A percentile compares a stretch with the other conserved stretches of the same genome.
Conservation (phyloP, 1,140 invertebrate genomes). For the Dysdera silvatica region DNA sequence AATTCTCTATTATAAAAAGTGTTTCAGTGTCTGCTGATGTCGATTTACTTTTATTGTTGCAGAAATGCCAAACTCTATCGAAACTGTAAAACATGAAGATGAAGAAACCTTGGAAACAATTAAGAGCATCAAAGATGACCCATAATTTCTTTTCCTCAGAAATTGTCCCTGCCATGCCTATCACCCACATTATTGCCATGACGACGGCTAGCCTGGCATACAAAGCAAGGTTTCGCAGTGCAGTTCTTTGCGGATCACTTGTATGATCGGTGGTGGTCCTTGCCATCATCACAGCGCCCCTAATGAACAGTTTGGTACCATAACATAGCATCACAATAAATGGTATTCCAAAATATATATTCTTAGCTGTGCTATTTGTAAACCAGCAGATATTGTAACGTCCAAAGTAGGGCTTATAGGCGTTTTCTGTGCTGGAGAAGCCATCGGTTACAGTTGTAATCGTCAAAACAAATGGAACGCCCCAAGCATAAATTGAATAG, state of each 20-base stretch:
- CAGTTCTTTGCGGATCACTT: conserved; percentile 30
- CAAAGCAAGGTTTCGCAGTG: conserved; percentile 45
- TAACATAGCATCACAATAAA: conserved; percentile 46
- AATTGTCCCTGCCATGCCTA: conserved; percentile 45
- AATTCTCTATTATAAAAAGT: too few relatives aligned
- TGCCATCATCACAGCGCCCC: conserved; percentile 47
- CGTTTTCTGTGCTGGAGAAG: conserved; percentile 35
- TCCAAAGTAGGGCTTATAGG: conserved; percentile 47
- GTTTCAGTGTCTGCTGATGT: too few relatives aligned
- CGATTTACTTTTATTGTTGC: too few relatives aligned
- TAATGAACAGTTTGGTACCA: conserved; percentile 49
- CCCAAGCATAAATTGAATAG: conserved; percentile 43
- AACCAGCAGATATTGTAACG: conserved; percentile 49
- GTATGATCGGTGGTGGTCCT: conserved; percentile 37
- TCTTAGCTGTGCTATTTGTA: conserved; percentile 46
- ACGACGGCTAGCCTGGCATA: conserved; percentile 49
- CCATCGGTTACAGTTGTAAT: conserved; percentile 47
- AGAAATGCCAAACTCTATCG: too few relatives aligned
- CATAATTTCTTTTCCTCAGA: conserved; percentile 33
- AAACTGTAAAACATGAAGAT: conserved; percentile 54
- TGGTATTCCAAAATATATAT: conserved; percentile 51
- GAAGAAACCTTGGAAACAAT: conserved; percentile 53
- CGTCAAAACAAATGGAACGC: conserved; percentile 38
- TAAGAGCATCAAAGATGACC: conserved; percentile 51
- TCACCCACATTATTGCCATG: conserved; percentile 49